phyloP scores from a whole-genome alignment of 2,888 invertebrate genomes.

The Nomada flava region DNA sequence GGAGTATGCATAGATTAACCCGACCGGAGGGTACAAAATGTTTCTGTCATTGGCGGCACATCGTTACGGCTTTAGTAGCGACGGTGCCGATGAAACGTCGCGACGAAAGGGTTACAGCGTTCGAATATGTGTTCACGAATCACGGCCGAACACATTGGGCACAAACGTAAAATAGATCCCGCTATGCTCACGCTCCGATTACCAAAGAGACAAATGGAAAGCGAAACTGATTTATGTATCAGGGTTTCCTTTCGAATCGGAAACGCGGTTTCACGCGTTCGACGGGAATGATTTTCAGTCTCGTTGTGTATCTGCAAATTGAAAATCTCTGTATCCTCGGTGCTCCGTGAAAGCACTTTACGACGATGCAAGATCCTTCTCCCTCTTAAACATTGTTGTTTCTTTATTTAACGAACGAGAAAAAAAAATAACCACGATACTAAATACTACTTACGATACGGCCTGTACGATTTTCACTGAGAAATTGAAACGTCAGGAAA shows the following conservation, averaged over 20 bases:
- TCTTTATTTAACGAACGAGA: too few species aligned
- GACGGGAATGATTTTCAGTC: not conserved
- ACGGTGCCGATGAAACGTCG: not conserved
- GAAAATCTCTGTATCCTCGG: not conserved
- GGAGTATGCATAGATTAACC: too few species aligned
- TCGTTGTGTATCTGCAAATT: not conserved
- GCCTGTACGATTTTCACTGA: too few species aligned
- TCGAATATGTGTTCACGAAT: not conserved
- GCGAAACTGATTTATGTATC: not conserved
- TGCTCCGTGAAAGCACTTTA: not conserved
- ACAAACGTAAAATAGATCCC: not conserved
- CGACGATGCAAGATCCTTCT: not conserved
- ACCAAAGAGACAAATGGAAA: not conserved
- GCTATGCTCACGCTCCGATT: not conserved
- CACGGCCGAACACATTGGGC: not conserved
- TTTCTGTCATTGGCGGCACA: too few species aligned
- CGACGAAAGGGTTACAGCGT: not conserved
- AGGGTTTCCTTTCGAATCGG: not conserved
- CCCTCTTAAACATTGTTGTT: too few species aligned
- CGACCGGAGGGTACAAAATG: too few species aligned
- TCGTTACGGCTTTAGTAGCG: not conserved
- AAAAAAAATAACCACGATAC: too few species aligned
- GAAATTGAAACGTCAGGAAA: too few species aligned
- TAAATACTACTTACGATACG: too few species aligned
- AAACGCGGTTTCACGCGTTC: constrained; percentile 1